Conservation (phyloP, 2,888 invertebrate genomes). For the Spatulosminthurus flaviceps region DNA sequence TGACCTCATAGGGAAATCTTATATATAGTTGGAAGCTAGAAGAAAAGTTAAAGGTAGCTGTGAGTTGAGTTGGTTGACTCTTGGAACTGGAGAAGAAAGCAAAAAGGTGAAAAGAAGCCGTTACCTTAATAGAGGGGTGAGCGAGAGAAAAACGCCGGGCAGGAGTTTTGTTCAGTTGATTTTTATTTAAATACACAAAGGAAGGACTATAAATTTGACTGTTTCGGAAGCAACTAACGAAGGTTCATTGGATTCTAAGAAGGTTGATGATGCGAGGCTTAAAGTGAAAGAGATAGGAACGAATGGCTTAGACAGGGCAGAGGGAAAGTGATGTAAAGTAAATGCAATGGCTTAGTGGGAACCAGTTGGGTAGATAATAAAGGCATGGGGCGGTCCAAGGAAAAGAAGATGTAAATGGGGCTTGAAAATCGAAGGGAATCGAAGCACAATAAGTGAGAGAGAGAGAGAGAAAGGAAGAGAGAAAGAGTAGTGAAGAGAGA, state of each 20-base stretch:
- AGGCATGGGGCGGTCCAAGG: constrained; percentile 44
- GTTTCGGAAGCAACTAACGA: constrained; percentile 38
- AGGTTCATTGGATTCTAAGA: constrained; percentile 38
- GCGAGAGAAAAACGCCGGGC: not conserved
- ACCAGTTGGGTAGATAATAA: constrained; percentile 44
- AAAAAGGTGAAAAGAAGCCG: too few species aligned
- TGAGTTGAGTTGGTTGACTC: too few species aligned
- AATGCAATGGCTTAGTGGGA: constrained; percentile 37
- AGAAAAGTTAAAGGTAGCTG: too few species aligned
- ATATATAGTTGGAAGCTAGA: too few species aligned
- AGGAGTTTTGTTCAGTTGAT: not conserved
- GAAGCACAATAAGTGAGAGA: constrained; percentile 48
- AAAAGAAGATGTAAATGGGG: constrained; percentile 44
- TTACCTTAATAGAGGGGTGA: not conserved
- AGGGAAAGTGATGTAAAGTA: constrained; percentile 35
- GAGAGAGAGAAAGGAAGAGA: constrained; percentile 25
- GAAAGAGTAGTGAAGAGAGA: constrained; percentile 43
- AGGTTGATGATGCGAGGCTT: constrained; percentile 43
- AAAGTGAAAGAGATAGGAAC: constrained; percentile 37
- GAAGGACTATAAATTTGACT: constrained; percentile 27
- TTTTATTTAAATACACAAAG: not conserved
- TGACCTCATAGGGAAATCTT: too few species aligned
- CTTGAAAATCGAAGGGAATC: constrained; percentile 47
- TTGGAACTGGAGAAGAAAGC: too few species aligned
- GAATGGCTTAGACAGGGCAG: constrained; percentile 5